Evolutionary conservation across 2,113 vertebrate species (phyloP), one percentile per base, ranked within the genome.

Genomic region (Catharus minimus): DNA sequence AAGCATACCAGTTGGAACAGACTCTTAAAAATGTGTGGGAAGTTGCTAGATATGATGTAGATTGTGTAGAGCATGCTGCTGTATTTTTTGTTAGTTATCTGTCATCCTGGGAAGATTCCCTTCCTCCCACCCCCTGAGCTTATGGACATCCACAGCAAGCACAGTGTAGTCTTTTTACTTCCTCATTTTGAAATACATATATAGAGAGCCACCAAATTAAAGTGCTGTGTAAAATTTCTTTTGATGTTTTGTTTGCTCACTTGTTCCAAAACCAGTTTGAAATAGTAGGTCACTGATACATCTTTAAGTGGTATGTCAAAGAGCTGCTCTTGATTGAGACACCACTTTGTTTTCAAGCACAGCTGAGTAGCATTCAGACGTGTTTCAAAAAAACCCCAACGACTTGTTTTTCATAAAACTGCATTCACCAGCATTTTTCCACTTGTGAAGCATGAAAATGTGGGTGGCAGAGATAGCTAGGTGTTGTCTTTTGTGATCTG

Each of bases 231-330:
- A 68, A 90, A 95, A 85, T 60, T 50, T 60, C 93, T 94, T 95
- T 95, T 96, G 93, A 94, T 92, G 90, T 92, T 96, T 90, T 95
- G 92, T 95, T 95, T 95, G 88, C 85, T 94, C 86, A 47, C 92
- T 94, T 84, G 86, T 90, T 95, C 92, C 50, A 84, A 95, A 95
- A 92, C 95, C 95, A 94, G 90, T 94, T 94, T 94, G 79, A 89
- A 95, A 94, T 94, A 94, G 89, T 94, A 96, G 95, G 95, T 92
- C 91, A 86, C 88, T 91, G 91, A 95, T 95, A 94, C 91, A 94
- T 95, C 81, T 82, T 84, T 93, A 93, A 92, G 82, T 89, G 90
- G 81, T 72, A 82, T 4, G 79, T 95, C 93, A 90, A 86, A 93
- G 88, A 73, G 84, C 81, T 92, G 80, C 73, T 90, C 9, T 79